A percentile compares a stretch with the other conserved stretches of the same genome.
phyloP scores from a whole-genome alignment of 64 coral and sea anemone genomes.

The Dendronephthya gigantea region DNA sequence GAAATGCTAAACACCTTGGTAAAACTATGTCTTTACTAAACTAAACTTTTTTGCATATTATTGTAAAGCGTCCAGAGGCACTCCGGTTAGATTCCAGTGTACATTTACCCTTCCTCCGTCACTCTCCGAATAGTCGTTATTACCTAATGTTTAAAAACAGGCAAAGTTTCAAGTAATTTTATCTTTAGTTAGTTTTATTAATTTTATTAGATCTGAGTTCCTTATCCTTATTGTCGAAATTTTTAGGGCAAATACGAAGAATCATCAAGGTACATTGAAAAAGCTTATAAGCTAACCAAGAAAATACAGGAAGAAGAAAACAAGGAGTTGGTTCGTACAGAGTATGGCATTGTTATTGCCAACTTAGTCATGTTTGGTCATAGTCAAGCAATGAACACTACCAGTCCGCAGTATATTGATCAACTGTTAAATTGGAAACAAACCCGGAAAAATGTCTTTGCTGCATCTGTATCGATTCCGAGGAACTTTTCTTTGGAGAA shows the following conservation, averaged over 20 bases:
- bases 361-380: neutral
- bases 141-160: too few relatives aligned
- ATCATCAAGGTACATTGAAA: neutral
- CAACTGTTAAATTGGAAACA: slow-evolving; percentile 16
- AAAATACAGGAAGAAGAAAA: neutral
- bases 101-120: too few relatives aligned
- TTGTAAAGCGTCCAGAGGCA: too few relatives aligned
- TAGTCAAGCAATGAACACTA: slow-evolving; percentile 3
- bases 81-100: too few relatives aligned
- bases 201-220: too few relatives aligned
- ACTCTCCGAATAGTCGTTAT: too few relatives aligned
- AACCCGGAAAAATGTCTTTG: neutral
- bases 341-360: slow-evolving; percentile 1
- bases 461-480: neutral
- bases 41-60: neutral
- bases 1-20: neutral
- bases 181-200: too few relatives aligned
- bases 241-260: slow-evolving; percentile 10
- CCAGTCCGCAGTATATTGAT: neutral
- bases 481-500: neutral
- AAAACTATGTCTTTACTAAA: neutral
- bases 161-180: too few relatives aligned
- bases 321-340: neutral
- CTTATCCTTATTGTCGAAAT: neutral
- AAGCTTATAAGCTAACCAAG: slow-evolving; percentile 1